Evolutionary conservation across 2,888 invertebrate genomes (phyloP).

Genomic region (Meandrusa payeni): DNA sequence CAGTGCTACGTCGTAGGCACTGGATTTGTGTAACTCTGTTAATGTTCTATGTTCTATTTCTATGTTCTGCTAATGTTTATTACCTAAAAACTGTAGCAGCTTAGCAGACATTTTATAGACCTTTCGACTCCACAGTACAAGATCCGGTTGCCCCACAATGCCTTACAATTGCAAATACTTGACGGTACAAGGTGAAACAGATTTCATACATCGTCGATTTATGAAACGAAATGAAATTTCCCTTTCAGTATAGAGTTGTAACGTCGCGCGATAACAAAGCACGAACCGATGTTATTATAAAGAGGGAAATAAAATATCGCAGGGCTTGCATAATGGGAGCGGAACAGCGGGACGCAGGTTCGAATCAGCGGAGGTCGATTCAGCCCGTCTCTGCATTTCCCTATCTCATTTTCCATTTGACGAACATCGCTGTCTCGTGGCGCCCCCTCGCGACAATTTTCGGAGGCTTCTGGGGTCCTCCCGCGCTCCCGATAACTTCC

Average conservation of each 20-base stretch:
- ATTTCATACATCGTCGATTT: too few relatives aligned
- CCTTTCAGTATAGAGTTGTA: neutral
- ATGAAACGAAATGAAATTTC: too few relatives aligned
- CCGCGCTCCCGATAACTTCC: slow-evolving; percentile 53
- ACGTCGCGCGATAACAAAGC: neutral
- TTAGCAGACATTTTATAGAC: too few relatives aligned
- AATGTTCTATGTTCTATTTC: too few relatives aligned
- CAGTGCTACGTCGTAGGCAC: too few relatives aligned
- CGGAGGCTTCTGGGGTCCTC: slow-evolving; percentile 57
- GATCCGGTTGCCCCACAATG: too few relatives aligned
- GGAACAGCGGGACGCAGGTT: slow-evolving; percentile 46
- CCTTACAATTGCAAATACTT: too few relatives aligned
- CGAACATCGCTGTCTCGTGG: slow-evolving; percentile 80
- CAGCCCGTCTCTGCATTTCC: slow-evolving; percentile 70
- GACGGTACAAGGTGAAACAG: too few relatives aligned
- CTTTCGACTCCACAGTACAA: too few relatives aligned
- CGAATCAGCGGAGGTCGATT: slow-evolving; percentile 35
- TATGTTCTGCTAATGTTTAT: too few relatives aligned
- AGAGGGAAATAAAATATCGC: slow-evolving; percentile 14
- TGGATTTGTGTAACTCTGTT: too few relatives aligned
- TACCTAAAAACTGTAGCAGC: too few relatives aligned
- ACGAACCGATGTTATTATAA: slow-evolving; percentile 4
- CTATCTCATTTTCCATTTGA: slow-evolving; percentile 81
- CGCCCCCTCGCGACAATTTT: slow-evolving; percentile 58
- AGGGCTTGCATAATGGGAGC: slow-evolving; percentile 6